Evolutionary conservation across 1,140 invertebrate genomes (phyloP), one percentile per base, ranked within the genome.

Genomic region (Daktulosphaira vitifoliae): DNA sequence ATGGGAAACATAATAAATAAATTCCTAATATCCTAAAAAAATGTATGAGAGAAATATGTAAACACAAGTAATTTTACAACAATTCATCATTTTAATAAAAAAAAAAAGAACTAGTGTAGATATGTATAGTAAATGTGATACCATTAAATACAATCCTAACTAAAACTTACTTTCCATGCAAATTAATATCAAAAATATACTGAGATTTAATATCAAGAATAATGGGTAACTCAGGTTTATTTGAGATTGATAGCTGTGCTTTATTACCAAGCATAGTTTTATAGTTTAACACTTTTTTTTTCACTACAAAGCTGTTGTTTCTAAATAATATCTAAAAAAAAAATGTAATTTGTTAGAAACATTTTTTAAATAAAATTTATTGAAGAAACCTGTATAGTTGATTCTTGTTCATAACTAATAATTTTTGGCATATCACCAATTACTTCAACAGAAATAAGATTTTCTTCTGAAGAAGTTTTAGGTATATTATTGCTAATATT

Each of bases 401-500:
- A 22, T 48, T 46, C 25, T 1, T 62, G 1, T 20, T 62, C 56
- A 48, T 29, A 62, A 48, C 6, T 15, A 46, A 62, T 15, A 2
- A 48, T 7, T 62, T 48, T 62, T 25, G 56, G 56, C 42, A 62
- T 62, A 6, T 62, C 42, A n/a, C 56, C 56, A 4, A 62, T 15
- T 1, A 62, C 42, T n/a, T 11, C 39, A 15, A 44, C 15, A 4
- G 29, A 6, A 33, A 33, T 33, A 6, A 33, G 29, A 33, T 11
- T 33, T 33, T 33, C 29, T 6, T 33, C 29, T 33, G 29, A 5
- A 6, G 5, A 6, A n/a, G n/a, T n/a, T n/a, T n/a, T n/a, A n/a
- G n/a, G n/a, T n/a, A n/a, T n/a, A n/a, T n/a, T n/a, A 37, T 13
- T 37, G 5, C 13, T 37, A 37, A 37, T 37, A 15, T 44, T 44